Evolutionary conservation across 1,140 invertebrate species (phyloP), one percentile per base, ranked within the genome.

Genomic region (Ericerus pela): DNA sequence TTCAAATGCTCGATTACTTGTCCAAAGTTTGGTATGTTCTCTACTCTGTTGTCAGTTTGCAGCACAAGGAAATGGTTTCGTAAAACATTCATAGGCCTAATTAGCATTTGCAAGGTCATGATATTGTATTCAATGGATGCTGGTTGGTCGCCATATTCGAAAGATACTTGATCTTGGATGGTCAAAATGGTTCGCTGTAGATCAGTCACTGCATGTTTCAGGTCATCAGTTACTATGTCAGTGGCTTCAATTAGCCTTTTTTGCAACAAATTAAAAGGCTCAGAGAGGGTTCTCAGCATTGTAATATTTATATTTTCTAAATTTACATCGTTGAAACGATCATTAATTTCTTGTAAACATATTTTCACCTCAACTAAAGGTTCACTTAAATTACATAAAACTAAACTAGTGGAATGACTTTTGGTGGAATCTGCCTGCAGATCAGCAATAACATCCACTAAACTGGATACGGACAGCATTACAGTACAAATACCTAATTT

Each of bases 131-230:
- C 62, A 26, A 62, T 63, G 14, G 60, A 54, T 0, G 61, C 43
- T 1, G 62, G 61, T 54, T 64, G 60, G 54, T 62, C 60, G 5
- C 61, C 61, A 57, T 62, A 61, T 56, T 63, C 61, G 53, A 64
- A 64, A 1, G 61, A 62, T 24, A 62, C 57, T 57, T 64, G 60
- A 51, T 66, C 61, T 33, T 64, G 62, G 12, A 65, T 62, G 3
- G 61, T 47, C 51, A 62, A 56, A 54, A 64, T 61, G 37, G 53
- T 61, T 51, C 59, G 53, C 38, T 65, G 60, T 28, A 66, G 47
- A 20, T 64, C 65, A 55, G 65, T 58, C 16, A 65, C 52, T 11
- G 61, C 56, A 37, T 61, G 54, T 54, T 53, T 62, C 22, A 63
- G 29, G 28, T 64, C 60, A 47, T 33, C 47, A 28, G 58, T 36